Percentiles rank a stretch among this genome's conserved stretches.
phyloP scores from a whole-genome alignment of 2,113 vertebrate species.

The Periophthalmus modestus region DNA sequence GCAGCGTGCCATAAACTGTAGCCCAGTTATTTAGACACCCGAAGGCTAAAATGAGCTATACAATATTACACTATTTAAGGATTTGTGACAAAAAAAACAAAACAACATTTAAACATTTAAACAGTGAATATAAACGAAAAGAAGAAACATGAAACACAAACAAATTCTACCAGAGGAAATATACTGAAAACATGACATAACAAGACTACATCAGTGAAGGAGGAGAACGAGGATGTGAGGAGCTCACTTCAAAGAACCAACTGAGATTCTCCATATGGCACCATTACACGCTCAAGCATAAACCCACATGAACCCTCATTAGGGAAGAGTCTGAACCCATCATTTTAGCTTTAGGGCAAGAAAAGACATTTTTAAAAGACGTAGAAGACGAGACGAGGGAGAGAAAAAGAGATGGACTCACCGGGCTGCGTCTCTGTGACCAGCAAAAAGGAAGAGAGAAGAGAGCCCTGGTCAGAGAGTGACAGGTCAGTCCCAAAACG shows the following conservation, averaged over 20 bases:
- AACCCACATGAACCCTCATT: neutral
- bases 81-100: neutral
- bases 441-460: conserved; percentile 99
- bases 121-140: neutral
- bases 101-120: neutral
- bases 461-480: conserved; percentile 97
- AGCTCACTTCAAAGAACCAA: conserved; percentile 60
- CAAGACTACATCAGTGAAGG: conserved; percentile 13
- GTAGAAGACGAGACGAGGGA: conserved; percentile 28
- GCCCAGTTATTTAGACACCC: no score
- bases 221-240: conserved; percentile 12
- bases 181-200: conserved; percentile 16
- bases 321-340: neutral
- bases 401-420: conserved; percentile 84
- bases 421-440: conserved; percentile 98
- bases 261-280: conserved; percentile 23
- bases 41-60: no score
- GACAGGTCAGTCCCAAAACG: conserved; percentile 83
- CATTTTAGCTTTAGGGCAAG: neutral
- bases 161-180: conserved; percentile 2
- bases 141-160: neutral
- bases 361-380: conserved; percentile 8
- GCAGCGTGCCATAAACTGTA: no score
- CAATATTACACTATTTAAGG: no score
- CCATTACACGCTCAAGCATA: neutral